Evolutionary conservation across 1,140 invertebrate species (phyloP), one percentile per base, ranked within the genome.

Genomic region (Procambarus clarkii): DNA sequence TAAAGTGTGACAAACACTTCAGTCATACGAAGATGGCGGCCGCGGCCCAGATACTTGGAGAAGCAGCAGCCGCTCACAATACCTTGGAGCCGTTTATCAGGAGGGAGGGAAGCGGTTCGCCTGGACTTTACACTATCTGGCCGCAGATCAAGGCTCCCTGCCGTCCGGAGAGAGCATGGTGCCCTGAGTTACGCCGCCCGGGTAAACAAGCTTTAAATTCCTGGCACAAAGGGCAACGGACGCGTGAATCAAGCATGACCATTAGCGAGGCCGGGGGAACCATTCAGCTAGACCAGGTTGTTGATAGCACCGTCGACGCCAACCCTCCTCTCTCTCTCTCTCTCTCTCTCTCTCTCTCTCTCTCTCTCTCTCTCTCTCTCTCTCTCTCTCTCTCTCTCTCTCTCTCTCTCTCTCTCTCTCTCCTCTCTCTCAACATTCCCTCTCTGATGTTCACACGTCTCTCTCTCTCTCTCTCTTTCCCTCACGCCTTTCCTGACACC

Each of bases 131-230:
- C 60, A 64, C 13, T 64, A 64, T 64, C 60, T 64, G 60, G 60
- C 60, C 60, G 18, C 21, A 18, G 21, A 64, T 64, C 1, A 18
- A 18, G 60, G 60, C 21, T 64, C 60, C 11, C 60, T 64, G 60
- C 13, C 18, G 60, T 64, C 15, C 15, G 60, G 13, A 18, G 60
- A 5, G 21, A 64, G 60, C 15, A 64, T 64, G 60, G 60, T 64
- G 60, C 21, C 2, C 69, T 74, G 69, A 34, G 24, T 74, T 74
- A 24, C 69, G 34, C n/a, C 1, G 24, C 21, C n/a, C 7, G n/a
- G 8, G n/a, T 74, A 74, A 74, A 74, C 69, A 74, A 34, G 69
- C 69, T 74, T 74, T 74, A 24, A 74, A 74, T 74, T 74, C 69
- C 4, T 5, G 21, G 69, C 69, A 74, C 69, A 74, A 74, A 74